phyloP scores from a whole-genome alignment of 2,797 vertebrate species.

The Poecilia picta region DNA sequence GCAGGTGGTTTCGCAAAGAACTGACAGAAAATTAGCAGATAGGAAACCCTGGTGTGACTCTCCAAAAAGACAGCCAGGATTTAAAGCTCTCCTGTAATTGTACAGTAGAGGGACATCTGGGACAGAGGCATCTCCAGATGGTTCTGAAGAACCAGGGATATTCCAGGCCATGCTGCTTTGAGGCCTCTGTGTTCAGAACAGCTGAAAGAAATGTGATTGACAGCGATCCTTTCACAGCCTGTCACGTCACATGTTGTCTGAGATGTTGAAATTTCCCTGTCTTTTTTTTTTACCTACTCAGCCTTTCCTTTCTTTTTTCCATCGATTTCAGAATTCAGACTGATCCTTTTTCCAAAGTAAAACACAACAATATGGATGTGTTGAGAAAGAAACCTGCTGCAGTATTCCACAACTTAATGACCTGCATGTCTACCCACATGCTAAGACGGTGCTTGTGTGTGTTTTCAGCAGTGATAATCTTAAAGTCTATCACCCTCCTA shows the following conservation, averaged over 20 bases:
- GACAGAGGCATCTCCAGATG: conserved; percentile 6
- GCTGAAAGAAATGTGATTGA: conserved; percentile 53
- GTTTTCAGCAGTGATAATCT: not conserved
- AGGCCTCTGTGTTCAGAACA: conserved; percentile 18
- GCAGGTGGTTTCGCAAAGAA: not conserved
- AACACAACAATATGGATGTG: not conserved
- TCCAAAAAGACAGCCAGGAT: not conserved
- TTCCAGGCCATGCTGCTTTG: not conserved
- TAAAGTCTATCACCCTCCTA: not conserved
- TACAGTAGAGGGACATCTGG: conserved; percentile 1
- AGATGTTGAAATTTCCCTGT: conserved; percentile 25
- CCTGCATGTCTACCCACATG: not conserved
- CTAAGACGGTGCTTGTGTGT: not conserved
- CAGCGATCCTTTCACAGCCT: conserved; percentile 58
- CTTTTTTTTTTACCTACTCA: conserved; percentile 4
- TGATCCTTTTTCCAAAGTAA: not conserved
- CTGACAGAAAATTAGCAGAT: not conserved
- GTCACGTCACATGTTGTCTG: conserved; percentile 46
- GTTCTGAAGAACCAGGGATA: conserved; percentile 3
- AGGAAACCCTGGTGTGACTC: not conserved
- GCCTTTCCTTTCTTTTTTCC: conserved; percentile 5
- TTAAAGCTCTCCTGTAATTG: not conserved
- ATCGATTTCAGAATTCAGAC: not conserved
- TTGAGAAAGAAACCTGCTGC: not conserved
- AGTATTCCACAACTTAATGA: not conserved